Evolutionary conservation across 2,888 invertebrate species (phyloP).

Genomic region (Eupithecia exiguata): DNA sequence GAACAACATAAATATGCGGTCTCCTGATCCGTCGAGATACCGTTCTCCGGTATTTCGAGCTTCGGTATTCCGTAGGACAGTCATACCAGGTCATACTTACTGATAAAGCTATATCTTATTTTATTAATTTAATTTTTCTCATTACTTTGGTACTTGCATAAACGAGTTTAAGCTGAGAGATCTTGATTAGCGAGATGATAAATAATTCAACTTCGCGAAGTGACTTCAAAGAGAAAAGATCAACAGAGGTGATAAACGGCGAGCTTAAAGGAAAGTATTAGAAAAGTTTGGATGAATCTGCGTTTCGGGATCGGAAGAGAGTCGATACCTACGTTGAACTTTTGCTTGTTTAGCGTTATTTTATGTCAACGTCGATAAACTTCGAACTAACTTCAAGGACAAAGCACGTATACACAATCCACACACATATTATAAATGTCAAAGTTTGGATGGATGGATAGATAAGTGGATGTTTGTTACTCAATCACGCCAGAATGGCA

Average conservation of each 20-base stretch:
- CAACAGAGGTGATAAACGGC: slow-evolving; percentile 10
- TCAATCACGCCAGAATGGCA: too few species aligned
- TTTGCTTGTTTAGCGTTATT: not conserved
- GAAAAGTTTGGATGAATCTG: slow-evolving; percentile 18
- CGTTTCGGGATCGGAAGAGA: slow-evolving; percentile 15
- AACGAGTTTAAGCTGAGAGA: slow-evolving; percentile 4
- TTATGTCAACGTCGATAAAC: not conserved
- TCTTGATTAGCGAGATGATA: slow-evolving; percentile 9
- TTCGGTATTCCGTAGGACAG: too few species aligned
- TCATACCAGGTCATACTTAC: not conserved
- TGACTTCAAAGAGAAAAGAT: slow-evolving; percentile 15
- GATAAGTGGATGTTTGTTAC: too few species aligned
- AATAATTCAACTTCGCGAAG: slow-evolving; percentile 11
- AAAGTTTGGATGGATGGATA: too few species aligned
- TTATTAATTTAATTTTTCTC: slow-evolving; percentile 1
- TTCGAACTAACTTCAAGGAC: not conserved
- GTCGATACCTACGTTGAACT: not conserved
- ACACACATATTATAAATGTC: too few species aligned
- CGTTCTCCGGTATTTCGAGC: too few species aligned
- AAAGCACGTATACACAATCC: not conserved
- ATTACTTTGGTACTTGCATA: not conserved
- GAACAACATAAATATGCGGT: too few species aligned
- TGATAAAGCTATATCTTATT: not conserved
- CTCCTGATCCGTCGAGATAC: too few species aligned
- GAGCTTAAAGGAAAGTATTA: slow-evolving; percentile 12